Evolutionary conservation across 2,113 vertebrate species (phyloP), one percentile per base, ranked within the genome.

Genomic region (Jacana jacana): DNA sequence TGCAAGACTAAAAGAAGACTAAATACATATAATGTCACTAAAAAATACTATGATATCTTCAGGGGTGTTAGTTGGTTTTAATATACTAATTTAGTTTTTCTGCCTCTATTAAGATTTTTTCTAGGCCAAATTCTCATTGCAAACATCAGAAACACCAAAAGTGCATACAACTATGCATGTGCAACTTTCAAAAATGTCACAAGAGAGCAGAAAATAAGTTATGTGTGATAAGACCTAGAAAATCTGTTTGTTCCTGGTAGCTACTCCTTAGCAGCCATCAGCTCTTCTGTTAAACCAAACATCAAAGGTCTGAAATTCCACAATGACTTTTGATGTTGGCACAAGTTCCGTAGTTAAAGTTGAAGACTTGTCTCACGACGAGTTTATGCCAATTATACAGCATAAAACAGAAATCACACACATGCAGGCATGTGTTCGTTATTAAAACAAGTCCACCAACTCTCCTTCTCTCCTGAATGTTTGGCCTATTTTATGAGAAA

Each of bases 231-330:
- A 96, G 95, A 94, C 91, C 95, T 91, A 93, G 91, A 97, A 97
- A 96, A 93, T 81, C 72, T 96, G 66, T 96, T 97, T 96, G 88
- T 79, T 97, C 81, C 64, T 93, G 58, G 76, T 93, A 96, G 91
- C 76, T 94, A 80, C 85, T 94, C 49, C 85, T 96, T 40, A 91
- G 95, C 93, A 97, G 92, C 60, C 93, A 95, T 91, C 75, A 96
- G 66, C 65, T 96, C 73, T 79, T 90, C 88, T 77, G 48, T 89
- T 95, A 91, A 96, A 94, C 51, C 60, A 93, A 55, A 96, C 95
- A 96, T 95, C 95, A 97, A 97, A 96, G 93, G 85, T 95, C 82
- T 95, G 77, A 97, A 96, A 97, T 96, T 95, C 93, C 92, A 96
- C 66, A 82, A 85, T 71, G 81, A 96, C 92, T 95, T 97, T 87